Evolutionary conservation across 2,797 vertebrate genomes (phyloP).

Genomic region (Eidolon dupreanum): DNA sequence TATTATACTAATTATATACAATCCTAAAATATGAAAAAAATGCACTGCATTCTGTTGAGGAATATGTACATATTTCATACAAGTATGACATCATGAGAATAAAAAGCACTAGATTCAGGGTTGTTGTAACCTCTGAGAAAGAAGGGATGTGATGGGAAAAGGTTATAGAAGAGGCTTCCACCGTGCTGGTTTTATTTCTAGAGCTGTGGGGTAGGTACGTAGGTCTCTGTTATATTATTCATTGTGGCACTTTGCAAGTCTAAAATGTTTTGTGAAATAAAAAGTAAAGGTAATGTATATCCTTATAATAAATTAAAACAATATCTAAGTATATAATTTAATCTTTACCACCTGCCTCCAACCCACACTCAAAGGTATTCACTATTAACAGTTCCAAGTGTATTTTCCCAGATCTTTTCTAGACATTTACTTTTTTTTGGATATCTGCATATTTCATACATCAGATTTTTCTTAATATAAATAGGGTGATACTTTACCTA

Average conservation of each 20-base stretch:
- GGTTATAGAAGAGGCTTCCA: not conserved
- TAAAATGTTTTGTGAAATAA: slow-evolving; percentile 30
- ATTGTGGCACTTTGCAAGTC: not conserved
- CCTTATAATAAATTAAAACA: not conserved
- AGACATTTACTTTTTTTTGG: not conserved
- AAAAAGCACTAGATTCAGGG: not conserved
- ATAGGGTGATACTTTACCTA: not conserved
- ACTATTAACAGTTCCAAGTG: not conserved
- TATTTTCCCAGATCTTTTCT: not conserved
- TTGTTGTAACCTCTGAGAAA: not conserved
- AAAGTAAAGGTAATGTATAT: not conserved
- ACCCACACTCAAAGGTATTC: not conserved
- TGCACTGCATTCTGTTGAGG: not conserved
- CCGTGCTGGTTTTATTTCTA: not conserved
- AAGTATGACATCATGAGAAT: not conserved
- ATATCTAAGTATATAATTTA: not conserved
- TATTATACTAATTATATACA: not conserved
- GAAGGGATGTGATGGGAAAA: not conserved
- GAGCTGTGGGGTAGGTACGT: not conserved
- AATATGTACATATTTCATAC: not conserved
- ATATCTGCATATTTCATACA: not conserved
- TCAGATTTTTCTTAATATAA: not conserved
- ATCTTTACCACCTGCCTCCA: not conserved
- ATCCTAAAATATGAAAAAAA: not conserved
- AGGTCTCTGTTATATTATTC: not conserved